Evolutionary conservation across 2,888 invertebrate species (phyloP), one percentile per base, ranked within the genome.

Genomic region (Tenthredo distinguenda): DNA sequence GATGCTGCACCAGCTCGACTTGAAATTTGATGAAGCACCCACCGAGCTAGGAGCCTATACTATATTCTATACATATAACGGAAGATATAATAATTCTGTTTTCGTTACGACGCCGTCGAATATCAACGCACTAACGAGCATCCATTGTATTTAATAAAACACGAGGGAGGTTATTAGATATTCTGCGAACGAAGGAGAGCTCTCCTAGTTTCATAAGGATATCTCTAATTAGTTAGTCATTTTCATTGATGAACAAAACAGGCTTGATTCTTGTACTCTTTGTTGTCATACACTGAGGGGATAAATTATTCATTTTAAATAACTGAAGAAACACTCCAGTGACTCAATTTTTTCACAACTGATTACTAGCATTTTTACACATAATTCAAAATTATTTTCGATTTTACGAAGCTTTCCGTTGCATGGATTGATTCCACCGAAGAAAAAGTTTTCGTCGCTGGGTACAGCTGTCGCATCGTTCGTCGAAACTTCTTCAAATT

Each of bases 71-170:
- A 50, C 50, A 18, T 47, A 12, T 9, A 7, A 10, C 62, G 5
- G 62, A 37, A 3, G 34, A 71, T 26, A 76, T 21, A 40, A 76
- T 76, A 76, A 76, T 76, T 76, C 31, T 76, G 47, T 76, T 76
- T 76, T 76, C 76, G 40, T 76, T 47, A 47, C 43, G 47, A n/a
- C 18, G 37, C 21, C 47, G 21, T 76, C 26, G 43, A 43, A 76
- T 50, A 26, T 76, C 31, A 76, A 43, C 10, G 43, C 47, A 5
- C 76, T 76, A 76, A 76, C 76, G 76, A 47, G 76, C 76, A 76
- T 1, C 76, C 76, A 76, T 76, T 76, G 76, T 76, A 26, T 18
- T 2, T 7, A 7, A 37, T 34, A 18, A 71, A n/a, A 37, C 1
- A 40, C 18, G 15, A 37, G 37, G n/a, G n/a, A 55, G n/a, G 55